Conservation (phyloP, 2,113 vertebrate species). For the Pachypanchax playfairii region DNA sequence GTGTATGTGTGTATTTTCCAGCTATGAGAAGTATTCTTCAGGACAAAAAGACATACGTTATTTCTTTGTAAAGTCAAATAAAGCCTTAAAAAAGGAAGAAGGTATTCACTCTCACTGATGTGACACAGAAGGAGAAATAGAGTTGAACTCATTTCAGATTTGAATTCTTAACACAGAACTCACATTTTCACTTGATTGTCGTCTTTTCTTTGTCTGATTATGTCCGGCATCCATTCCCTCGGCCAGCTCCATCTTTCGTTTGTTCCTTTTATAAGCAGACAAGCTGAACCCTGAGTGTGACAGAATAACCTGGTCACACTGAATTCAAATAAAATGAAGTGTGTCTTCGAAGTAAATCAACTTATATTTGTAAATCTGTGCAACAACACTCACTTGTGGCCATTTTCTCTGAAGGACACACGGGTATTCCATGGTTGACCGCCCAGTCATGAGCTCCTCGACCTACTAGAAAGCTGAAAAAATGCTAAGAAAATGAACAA, state of each 20-base stretch:
- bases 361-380: not conserved
- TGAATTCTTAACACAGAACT: constrained; percentile 57
- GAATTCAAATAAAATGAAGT: not conserved
- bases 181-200: constrained; percentile 95
- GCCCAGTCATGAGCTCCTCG: constrained; percentile 97
- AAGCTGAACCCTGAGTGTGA: constrained; percentile 91
- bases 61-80: too few species aligned
- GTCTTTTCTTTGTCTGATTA: constrained; percentile 90
- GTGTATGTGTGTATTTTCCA: too few species aligned
- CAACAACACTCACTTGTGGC: constrained; percentile 90
- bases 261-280: constrained; percentile 98
- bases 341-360: not conserved
- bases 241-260: constrained; percentile 96
- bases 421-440: constrained; percentile 93
- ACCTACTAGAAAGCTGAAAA: constrained; percentile 93
- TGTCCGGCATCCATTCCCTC: constrained; percentile 94
- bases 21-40: too few species aligned
- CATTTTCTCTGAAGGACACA: constrained; percentile 94
- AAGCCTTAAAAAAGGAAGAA: too few species aligned
- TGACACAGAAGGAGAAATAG: too few species aligned
- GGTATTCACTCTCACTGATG: too few species aligned
- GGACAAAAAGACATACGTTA: too few species aligned
- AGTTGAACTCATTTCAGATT: too few species aligned
- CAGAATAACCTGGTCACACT: not conserved
- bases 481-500: constrained; percentile 37